These are phyloP conservation scores for Pantherophis vulpinus DNA, from an alignment of 2,797 vertebrate species.

Conservation along the genomic window DNA sequence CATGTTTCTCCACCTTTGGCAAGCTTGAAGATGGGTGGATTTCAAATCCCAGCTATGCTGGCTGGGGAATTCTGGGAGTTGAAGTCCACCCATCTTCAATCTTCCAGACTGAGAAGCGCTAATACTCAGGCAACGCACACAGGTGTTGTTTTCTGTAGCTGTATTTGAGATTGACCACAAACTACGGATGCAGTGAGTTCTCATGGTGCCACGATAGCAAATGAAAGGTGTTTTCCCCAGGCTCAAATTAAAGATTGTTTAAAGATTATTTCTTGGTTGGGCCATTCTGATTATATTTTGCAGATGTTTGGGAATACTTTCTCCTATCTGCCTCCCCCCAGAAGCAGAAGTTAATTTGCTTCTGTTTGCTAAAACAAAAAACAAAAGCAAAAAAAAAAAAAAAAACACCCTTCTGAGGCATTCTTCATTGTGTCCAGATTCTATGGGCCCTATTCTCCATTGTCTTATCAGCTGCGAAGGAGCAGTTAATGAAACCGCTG, in stretches of 20 bases:
- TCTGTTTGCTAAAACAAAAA: neutral
- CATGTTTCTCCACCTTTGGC: neutral
- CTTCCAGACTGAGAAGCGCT: neutral
- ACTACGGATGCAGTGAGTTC: neutral
- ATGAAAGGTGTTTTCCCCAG: neutral
- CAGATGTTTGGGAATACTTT: neutral
- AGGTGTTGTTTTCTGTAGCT: neutral
- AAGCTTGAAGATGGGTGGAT: neutral
- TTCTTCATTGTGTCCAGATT: constrained; percentile 16
- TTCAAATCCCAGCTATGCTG: neutral
- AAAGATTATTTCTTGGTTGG: neutral
- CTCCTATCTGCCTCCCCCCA: neutral
- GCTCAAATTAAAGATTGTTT: neutral
- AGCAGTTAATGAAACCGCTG: constrained; percentile 50
- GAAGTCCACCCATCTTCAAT: neutral
- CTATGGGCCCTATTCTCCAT: constrained; percentile 31
- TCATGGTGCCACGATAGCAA: neutral
- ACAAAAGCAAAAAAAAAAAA: too few relatives aligned
- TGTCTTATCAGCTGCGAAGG: constrained; percentile 21
- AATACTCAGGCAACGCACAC: neutral
- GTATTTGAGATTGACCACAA: neutral
- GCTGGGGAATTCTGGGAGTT: neutral
- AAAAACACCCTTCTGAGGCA: neutral
- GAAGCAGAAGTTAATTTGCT: neutral
- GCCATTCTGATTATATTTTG: neutral